Conservation (phyloP, 2,113 vertebrate genomes). For the Brienomyrus longianalis region DNA sequence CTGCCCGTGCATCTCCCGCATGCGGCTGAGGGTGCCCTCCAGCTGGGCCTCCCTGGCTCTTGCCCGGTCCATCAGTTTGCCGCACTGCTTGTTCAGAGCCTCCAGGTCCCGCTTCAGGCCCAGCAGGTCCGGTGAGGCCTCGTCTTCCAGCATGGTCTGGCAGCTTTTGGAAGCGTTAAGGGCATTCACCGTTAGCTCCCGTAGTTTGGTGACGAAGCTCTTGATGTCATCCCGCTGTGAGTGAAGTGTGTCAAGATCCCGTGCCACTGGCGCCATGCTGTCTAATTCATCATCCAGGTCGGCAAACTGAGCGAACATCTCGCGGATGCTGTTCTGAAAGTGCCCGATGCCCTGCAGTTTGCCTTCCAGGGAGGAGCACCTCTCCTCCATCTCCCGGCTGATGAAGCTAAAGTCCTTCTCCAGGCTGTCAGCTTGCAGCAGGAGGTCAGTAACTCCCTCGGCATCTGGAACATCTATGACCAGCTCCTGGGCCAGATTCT, state of each 20-base stretch:
- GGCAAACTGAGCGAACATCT: slow-evolving; percentile 88
- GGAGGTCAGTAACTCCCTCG: slow-evolving; percentile 74
- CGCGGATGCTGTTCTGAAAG: slow-evolving; percentile 90
- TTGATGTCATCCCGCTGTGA: slow-evolving; percentile 72
- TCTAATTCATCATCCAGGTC: slow-evolving; percentile 95
- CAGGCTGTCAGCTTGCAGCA: slow-evolving; percentile 73
- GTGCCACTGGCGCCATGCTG: slow-evolving; percentile 78
- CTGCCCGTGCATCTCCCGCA: slow-evolving; percentile 74
- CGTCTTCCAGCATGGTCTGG: slow-evolving; percentile 81
- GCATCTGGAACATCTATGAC: slow-evolving; percentile 75
- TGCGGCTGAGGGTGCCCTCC: slow-evolving; percentile 58
- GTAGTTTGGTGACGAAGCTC: slow-evolving; percentile 74
- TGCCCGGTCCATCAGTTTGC: slow-evolving; percentile 84
- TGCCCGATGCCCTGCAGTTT: slow-evolving; percentile 93
- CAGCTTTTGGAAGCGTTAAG: slow-evolving; percentile 77
- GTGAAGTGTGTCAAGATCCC: slow-evolving; percentile 63
- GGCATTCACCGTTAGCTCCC: slow-evolving; percentile 72
- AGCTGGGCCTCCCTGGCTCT: slow-evolving; percentile 74
- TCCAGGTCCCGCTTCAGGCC: slow-evolving; percentile 89
- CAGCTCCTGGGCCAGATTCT: slow-evolving; percentile 72
- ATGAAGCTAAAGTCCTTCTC: slow-evolving; percentile 67
- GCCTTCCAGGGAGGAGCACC: slow-evolving; percentile 75
- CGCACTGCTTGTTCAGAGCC: slow-evolving; percentile 86
- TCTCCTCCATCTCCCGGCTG: slow-evolving; percentile 70
- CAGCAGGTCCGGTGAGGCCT: slow-evolving; percentile 81